Conservation (phyloP, 2,888 invertebrate species). For the Loripinus fragilis region DNA sequence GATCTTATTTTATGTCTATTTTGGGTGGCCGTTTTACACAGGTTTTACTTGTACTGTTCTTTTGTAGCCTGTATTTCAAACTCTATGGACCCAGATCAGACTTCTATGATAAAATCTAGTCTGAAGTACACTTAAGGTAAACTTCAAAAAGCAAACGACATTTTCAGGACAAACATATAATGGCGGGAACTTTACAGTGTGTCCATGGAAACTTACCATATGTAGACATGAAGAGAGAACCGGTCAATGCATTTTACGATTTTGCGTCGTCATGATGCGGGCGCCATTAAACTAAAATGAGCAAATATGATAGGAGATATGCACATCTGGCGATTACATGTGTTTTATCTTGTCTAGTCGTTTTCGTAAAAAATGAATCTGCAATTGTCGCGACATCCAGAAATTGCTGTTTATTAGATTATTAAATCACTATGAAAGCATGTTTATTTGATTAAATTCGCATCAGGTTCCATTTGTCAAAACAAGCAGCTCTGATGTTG, state of each 20-base stretch:
- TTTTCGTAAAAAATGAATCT: background rate
- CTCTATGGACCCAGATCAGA: no score
- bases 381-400: background rate
- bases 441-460: conserved; percentile 3
- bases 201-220: no score
- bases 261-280: background rate
- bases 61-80: no score
- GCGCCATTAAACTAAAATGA: background rate
- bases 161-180: background rate
- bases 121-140: no score
- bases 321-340: background rate
- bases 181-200: no score
- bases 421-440: conserved; percentile 7
- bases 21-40: no score
- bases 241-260: no score
- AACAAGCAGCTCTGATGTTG: conserved; percentile 3
- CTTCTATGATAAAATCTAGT: no score
- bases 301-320: background rate
- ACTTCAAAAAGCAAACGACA: background rate
- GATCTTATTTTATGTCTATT: no score
- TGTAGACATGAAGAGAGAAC: no score
- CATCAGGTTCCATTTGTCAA: conserved; percentile 1
- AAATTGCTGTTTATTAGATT: background rate
- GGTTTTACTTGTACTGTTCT: no score
- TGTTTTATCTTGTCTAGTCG: background rate